Evolutionary conservation across 1,140 invertebrate species (phyloP).

Genomic region (Cydia amplana): DNA sequence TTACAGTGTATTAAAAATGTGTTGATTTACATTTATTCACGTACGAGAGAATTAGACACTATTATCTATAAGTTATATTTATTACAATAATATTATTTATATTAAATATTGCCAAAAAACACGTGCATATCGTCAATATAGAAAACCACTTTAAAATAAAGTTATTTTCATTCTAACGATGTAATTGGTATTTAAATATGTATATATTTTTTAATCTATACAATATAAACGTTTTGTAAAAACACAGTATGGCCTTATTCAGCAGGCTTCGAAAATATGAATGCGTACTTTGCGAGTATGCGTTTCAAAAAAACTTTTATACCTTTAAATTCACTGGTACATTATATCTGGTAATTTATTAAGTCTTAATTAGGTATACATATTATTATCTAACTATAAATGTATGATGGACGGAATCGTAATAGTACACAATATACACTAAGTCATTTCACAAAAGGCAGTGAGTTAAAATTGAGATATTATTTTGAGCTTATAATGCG

Average conservation of each 20-base stretch:
- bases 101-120: neutral
- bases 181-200: neutral
- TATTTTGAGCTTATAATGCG: constrained; percentile 11
- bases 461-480: constrained; percentile 14
- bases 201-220: neutral
- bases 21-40: neutral
- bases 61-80: neutral
- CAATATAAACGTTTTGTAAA: neutral
- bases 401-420: constrained; percentile 4
- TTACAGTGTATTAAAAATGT: neutral
- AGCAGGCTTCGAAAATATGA: neutral
- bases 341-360: neutral
- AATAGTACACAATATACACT: neutral
- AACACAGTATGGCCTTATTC: neutral
- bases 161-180: neutral
- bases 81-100: neutral
- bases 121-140: neutral
- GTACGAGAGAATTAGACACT: neutral
- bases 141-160: neutral
- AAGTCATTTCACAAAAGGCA: constrained; percentile 5
- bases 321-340: constrained; percentile 2
- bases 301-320: neutral
- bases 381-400: constrained; percentile 12
- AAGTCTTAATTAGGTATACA: neutral
- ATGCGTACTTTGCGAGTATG: constrained; percentile 4